Percentiles rank a stretch among this genome's conserved stretches.
Evolutionary conservation across 2,888 invertebrate genomes (phyloP).

Genomic region (Apamea epomidion): DNA sequence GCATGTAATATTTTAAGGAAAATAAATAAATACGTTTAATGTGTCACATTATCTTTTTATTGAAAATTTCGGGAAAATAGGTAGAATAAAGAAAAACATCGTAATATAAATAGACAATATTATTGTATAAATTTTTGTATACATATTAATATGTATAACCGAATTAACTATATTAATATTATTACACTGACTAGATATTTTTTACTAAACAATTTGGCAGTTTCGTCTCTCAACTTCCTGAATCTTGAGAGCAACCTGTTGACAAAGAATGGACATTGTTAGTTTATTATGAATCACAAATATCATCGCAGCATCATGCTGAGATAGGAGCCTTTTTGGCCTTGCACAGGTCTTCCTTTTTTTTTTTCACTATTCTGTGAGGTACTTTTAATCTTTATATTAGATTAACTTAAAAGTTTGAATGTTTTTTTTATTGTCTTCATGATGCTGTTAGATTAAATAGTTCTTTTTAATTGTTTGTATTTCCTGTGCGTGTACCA

Average conservation of each 20-base stretch:
- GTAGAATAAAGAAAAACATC: conserved; percentile 75
- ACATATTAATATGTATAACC: conserved; percentile 88
- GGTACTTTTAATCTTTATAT: no score
- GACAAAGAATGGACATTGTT: conserved; percentile 61
- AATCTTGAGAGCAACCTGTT: conserved; percentile 89
- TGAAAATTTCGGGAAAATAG: conserved; percentile 61
- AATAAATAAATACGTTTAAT: conserved; percentile 42
- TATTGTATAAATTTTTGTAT: conserved; percentile 90
- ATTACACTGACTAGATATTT: conserved; percentile 86
- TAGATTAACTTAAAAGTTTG: no score
- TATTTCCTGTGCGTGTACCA: no score
- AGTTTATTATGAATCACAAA: background rate
- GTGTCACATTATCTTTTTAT: conserved; percentile 57
- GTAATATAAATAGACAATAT: conserved; percentile 88
- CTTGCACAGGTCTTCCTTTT: no score
- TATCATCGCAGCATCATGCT: background rate
- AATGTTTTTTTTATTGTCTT: no score
- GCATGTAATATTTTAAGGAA: conserved; percentile 5
- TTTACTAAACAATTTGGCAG: conserved; percentile 83
- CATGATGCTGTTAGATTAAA: no score
- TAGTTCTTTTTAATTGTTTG: no score
- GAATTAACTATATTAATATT: conserved; percentile 82
- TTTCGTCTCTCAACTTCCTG: conserved; percentile 87
- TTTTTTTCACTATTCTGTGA: no score
- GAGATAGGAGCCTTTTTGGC: no score